These are phyloP conservation scores for Suricata suricatta DNA, from an alignment of 2,113 vertebrate genomes.

Conservation along the genomic window DNA sequence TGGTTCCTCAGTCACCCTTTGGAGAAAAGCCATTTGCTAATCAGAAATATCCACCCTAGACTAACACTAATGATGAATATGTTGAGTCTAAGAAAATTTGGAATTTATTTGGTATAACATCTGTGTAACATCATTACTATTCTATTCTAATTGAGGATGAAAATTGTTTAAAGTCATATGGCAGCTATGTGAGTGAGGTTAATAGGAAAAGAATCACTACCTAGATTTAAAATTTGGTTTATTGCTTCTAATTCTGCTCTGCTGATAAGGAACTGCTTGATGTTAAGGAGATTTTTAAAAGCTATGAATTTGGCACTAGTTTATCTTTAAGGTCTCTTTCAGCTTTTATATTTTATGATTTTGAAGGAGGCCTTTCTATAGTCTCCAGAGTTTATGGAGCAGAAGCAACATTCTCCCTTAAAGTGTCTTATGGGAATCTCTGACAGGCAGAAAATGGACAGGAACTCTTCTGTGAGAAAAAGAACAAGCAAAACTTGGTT, in stretches of 20 bases:
- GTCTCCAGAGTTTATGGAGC: neutral
- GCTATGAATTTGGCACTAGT: neutral
- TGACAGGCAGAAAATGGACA: neutral
- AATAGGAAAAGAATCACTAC: neutral
- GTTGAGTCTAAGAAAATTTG: neutral
- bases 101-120: neutral
- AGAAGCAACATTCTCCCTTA: neutral
- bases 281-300: neutral
- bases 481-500: neutral
- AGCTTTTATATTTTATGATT: neutral
- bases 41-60: neutral
- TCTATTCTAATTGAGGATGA: neutral
- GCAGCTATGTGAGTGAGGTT: neutral
- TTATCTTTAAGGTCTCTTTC: conserved; percentile 3
- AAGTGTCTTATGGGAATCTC: neutral
- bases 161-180: neutral
- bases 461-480: neutral
- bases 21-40: neutral
- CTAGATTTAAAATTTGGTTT: neutral
- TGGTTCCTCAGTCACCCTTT: neutral
- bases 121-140: neutral
- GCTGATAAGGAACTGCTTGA: neutral
- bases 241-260: neutral
- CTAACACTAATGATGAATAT: neutral
- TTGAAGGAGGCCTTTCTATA: neutral